Evolutionary conservation across 2,113 vertebrate species (phyloP).

Genomic region (Parus major): DNA sequence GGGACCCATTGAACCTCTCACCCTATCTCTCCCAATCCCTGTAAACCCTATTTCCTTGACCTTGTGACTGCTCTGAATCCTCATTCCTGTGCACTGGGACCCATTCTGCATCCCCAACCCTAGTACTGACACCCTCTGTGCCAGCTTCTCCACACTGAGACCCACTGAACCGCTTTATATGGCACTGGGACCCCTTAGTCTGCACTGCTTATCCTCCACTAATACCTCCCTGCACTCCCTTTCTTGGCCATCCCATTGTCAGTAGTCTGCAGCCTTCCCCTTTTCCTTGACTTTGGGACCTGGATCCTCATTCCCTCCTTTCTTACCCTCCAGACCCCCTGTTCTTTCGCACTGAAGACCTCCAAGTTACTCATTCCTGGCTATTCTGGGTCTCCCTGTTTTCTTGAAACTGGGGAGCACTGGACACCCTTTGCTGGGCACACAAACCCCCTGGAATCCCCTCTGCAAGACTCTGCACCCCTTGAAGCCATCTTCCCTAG

Average conservation of each 20-base stretch:
- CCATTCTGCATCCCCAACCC: not conserved
- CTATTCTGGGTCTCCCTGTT: not conserved
- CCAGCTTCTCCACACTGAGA: not conserved
- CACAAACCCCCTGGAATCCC: not conserved
- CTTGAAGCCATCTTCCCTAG: not conserved
- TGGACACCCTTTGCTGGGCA: not conserved
- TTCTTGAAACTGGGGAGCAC: not conserved
- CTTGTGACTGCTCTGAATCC: not conserved
- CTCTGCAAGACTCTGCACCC: not conserved
- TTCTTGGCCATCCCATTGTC: not conserved
- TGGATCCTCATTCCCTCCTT: not conserved
- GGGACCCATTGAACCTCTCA: not conserved
- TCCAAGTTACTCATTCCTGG: not conserved
- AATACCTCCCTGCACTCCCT: not conserved
- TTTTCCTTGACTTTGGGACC: not conserved
- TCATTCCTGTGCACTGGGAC: not conserved
- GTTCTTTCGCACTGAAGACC: not conserved
- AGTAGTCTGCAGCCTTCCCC: not conserved
- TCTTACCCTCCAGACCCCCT: not conserved
- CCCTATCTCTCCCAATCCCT: not conserved
- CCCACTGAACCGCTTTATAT: not conserved
- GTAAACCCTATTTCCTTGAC: not conserved
- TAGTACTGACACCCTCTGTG: not conserved
- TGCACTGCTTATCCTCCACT: not conserved
- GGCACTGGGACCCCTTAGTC: not conserved